Percentiles rank a stretch among this genome's conserved stretches.
Evolutionary conservation across 2,888 invertebrate species (phyloP).

Genomic region (Melanophora roralis): DNA sequence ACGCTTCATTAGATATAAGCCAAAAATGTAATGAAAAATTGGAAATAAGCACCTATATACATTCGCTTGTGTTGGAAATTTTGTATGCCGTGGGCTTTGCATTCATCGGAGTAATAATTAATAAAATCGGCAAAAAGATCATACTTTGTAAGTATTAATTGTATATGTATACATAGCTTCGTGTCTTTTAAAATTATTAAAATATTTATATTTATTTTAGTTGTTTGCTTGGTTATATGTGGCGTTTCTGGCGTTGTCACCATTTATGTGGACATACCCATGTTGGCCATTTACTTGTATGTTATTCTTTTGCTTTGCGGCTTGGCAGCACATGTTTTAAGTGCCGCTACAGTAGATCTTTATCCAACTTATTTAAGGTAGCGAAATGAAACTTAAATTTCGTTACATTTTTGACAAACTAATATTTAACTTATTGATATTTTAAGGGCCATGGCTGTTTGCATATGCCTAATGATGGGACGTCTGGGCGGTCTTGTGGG

Average conservation of each 20-base stretch:
- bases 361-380: constrained; percentile 74
- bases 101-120: constrained; percentile 70
- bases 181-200: no score
- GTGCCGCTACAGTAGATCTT: constrained; percentile 72
- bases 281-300: constrained; percentile 69
- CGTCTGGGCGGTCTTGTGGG: constrained; percentile 78
- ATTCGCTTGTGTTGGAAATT: constrained; percentile 69
- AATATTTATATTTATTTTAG: constrained; percentile 60
- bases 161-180: no score
- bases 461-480: constrained; percentile 79
- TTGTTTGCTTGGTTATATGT: constrained; percentile 66
- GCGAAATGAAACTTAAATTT: neutral
- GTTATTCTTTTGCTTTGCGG: constrained; percentile 68
- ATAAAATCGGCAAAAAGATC: constrained; percentile 67
- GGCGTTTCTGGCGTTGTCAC: constrained; percentile 67
- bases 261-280: constrained; percentile 66
- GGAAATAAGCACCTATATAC: constrained; percentile 70
- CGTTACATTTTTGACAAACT: neutral
- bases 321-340: constrained; percentile 71
- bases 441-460: constrained; percentile 78
- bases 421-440: neutral
- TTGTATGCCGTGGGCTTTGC: constrained; percentile 71
- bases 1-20: neutral
- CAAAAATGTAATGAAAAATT: constrained; percentile 67
- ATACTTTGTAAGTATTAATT: constrained; percentile 72